Evolutionary conservation across 2,888 invertebrate species (phyloP), one percentile per base, ranked within the genome.

Genomic region (Cephus pygmeus): DNA sequence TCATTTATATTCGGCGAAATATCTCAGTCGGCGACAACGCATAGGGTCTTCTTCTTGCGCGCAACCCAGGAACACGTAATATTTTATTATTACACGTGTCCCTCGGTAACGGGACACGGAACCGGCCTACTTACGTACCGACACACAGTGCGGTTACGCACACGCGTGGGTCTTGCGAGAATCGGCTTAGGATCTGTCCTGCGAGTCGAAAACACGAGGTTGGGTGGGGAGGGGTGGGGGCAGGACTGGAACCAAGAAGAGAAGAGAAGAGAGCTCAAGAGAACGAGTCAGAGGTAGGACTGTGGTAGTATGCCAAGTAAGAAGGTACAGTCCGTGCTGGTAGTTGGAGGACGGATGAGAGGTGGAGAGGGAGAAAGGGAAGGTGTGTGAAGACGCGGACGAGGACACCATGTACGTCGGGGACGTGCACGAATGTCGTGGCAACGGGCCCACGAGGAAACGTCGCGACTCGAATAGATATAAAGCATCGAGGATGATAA

Each of bases 41-140:
- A 2, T 9, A 56, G 56, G 56, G 23, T 56, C 56, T 23, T 56
- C 56, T 56, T 56, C 56, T 56, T 56, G 56, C 56, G 56, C 2
- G 56, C 56, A 9, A 9, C 56, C 23, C 56, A 23, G 56, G 56
- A 56, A 56, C 71, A 71, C 33, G 33, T 87, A 86, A 83, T 76
- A 36, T 73, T 83, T 88, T 88, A 88, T 87, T 87, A 88, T 35
- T 34, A 74, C 85, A 87, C 87, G 87, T 87, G 87, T 88, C 87
- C 84, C 86, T 84, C 83, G 84, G 83, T 88, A 88, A 88, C 88
- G 88, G 88, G 86, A 87, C 87, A 86, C 82, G 82, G 83, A 86
- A 86, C 78, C 87, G 88, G 84, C 88, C 88, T 88, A 88, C 88
- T 88, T 88, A 87, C 87, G 85, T 84, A 83, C 83, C 83, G 83